phyloP scores from a whole-genome alignment of 2,113 vertebrate species.

The Megaceryle torquata region DNA sequence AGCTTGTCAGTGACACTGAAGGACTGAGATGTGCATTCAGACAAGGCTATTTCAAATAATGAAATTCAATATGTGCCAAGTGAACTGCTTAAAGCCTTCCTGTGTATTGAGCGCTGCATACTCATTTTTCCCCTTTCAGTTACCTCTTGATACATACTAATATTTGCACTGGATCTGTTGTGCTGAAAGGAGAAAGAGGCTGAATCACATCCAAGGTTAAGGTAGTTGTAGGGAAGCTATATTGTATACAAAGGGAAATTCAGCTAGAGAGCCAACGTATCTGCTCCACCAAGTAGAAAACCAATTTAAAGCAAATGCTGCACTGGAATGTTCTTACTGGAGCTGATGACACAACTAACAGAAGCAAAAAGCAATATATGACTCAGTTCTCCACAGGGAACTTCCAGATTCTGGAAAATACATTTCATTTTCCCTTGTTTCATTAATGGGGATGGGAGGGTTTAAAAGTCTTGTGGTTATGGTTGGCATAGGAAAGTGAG shows the following conservation, averaged over 20 bases:
- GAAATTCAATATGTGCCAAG: background rate
- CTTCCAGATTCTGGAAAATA: background rate
- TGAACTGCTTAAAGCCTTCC: background rate
- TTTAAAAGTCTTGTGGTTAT: background rate
- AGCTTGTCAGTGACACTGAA: background rate
- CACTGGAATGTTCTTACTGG: background rate
- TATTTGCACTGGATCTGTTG: background rate
- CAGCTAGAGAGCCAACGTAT: background rate
- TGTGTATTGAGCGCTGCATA: background rate
- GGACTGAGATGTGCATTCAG: background rate
- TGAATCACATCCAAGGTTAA: background rate
- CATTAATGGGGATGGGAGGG: background rate
- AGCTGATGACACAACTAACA: background rate
- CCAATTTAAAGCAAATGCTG: background rate
- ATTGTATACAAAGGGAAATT: background rate
- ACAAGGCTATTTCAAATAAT: background rate
- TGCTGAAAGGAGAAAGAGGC: background rate
- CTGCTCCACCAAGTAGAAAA: background rate
- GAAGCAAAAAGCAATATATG: background rate
- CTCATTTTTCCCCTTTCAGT: background rate
- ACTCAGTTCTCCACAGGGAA: background rate
- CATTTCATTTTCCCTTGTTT: background rate
- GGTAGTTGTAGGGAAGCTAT: background rate
- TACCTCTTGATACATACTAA: background rate
- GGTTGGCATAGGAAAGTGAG: background rate